Base-by-base conservation (phyloP, 2,797 vertebrate species). In the Bradypodion ventrale region DNA sequence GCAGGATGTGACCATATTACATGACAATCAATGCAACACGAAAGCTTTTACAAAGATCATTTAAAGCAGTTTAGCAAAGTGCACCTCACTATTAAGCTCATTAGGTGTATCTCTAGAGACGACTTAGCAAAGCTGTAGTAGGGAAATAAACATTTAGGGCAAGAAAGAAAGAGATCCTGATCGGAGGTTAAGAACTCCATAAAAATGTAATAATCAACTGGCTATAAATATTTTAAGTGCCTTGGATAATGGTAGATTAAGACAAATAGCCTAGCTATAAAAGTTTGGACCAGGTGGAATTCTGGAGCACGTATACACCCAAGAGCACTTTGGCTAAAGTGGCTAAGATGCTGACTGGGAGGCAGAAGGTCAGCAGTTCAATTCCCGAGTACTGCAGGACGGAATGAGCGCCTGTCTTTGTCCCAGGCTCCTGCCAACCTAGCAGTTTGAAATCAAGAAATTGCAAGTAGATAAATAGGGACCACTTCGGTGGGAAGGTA, bases 121-220 rank as follows among this genome's bases (percentile, higher is more conserved):
- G 21, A 15, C 77, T 91, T 90, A 89, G 85, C 85, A 88, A 32
- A 80, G 60, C 70, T 87, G 27, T 76, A 46, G 80, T 88, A 85
- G 37, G 46, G 40, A 91, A 93, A 91, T 87, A 92, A 92, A 83
- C 77, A 84, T 84, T 87, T 75, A 78, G n/a, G 86, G 77, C 13
- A 77, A 84, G 83, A 91, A 87, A 68, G 2, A 40, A 81, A 88
- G 60, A 74, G 3, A 52, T 13, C 83, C 3, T 81, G 21, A 40
- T 83, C 85, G 74, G 66, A 80, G 27, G 3, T 87, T 90, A 90
- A 83, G 85, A 90, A 86, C 49, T 72, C 86, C 80, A 82, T 89
- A 78, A 87, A 89, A 90, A 87, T 79, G 66, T 89, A 88, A 72
- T 62, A 60, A 87, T 89, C 60, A 81, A 65, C 85, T 83, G 75